Evolutionary conservation across 2,797 vertebrate species (phyloP).

Genomic region (Carapus acus): DNA sequence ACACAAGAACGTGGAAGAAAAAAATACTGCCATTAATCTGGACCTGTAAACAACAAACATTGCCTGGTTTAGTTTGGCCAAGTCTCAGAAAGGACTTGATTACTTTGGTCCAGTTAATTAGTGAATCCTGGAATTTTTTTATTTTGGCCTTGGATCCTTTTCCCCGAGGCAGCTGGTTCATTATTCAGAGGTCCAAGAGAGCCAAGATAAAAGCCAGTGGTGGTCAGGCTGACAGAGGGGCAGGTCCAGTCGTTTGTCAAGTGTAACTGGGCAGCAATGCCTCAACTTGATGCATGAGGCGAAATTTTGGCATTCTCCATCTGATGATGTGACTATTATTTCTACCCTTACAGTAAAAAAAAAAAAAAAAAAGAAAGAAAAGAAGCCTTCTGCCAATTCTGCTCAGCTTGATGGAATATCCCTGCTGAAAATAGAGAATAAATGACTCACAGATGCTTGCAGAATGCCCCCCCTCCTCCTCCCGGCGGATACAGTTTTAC

Average conservation of each 20-base stretch:
- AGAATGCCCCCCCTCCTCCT: too few relatives aligned
- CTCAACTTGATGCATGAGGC: constrained; percentile 56
- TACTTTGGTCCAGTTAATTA: not conserved
- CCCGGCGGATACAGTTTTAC: too few relatives aligned
- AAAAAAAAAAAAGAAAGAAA: too few relatives aligned
- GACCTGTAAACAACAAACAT: too few relatives aligned
- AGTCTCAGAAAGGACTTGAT: too few relatives aligned
- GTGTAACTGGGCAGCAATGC: constrained; percentile 33
- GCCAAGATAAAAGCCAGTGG: constrained; percentile 27
- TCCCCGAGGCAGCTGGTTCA: constrained; percentile 4
- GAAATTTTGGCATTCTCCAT: constrained; percentile 43
- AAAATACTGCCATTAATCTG: too few relatives aligned
- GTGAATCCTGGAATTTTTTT: too few relatives aligned
- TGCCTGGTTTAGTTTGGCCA: too few relatives aligned
- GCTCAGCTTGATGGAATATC: constrained; percentile 48
- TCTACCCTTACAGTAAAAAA: constrained; percentile 45
- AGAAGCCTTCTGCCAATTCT: constrained; percentile 36
- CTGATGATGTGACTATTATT: constrained; percentile 48
- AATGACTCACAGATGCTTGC: constrained; percentile 39
- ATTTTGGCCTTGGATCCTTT: not conserved
- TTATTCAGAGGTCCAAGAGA: constrained; percentile 24
- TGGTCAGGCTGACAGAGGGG: constrained; percentile 28
- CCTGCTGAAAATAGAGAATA: constrained; percentile 43
- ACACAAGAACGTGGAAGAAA: too few relatives aligned
- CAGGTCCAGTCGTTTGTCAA: constrained; percentile 46